A percentile compares a stretch with the other conserved stretches of the same genome.
Evolutionary conservation across 2,797 vertebrate genomes (phyloP).

Genomic region (Coendou prehensilis): DNA sequence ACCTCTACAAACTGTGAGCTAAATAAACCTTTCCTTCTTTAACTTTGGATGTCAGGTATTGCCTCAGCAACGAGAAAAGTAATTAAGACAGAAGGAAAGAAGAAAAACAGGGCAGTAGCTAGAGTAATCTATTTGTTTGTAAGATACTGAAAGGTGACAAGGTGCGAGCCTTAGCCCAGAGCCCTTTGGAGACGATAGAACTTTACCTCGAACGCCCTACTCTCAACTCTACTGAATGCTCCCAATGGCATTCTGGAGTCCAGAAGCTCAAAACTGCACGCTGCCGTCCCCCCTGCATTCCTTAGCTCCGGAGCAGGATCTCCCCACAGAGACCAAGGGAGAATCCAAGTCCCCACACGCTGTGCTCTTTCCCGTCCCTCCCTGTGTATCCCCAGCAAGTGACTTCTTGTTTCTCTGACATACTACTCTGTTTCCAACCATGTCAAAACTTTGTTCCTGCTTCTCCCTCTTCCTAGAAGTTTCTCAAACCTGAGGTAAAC

Average conservation of each 20-base stretch:
- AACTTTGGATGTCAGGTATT: neutral
- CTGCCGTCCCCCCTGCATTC: neutral
- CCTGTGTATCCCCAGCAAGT: neutral
- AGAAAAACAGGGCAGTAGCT: neutral
- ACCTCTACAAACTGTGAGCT: neutral
- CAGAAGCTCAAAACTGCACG: neutral
- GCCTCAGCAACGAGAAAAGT: neutral
- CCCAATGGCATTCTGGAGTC: neutral
- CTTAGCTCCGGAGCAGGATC: neutral
- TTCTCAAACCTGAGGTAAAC: neutral
- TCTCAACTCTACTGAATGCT: neutral
- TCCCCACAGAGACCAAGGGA: neutral
- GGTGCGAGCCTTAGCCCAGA: neutral
- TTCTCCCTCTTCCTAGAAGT: neutral
- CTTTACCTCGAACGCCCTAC: neutral
- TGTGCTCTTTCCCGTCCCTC: neutral
- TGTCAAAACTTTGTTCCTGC: neutral
- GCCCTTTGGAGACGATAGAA: neutral
- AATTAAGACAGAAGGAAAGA: neutral
- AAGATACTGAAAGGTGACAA: constrained; percentile 25
- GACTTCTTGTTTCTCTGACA: neutral
- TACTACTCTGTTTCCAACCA: neutral
- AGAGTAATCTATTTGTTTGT: constrained; percentile 8
- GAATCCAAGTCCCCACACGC: neutral
- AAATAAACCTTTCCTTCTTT: neutral